Base-by-base conservation (phyloP, 2,113 vertebrate genomes). In the Ctenomys sociabilis region DNA sequence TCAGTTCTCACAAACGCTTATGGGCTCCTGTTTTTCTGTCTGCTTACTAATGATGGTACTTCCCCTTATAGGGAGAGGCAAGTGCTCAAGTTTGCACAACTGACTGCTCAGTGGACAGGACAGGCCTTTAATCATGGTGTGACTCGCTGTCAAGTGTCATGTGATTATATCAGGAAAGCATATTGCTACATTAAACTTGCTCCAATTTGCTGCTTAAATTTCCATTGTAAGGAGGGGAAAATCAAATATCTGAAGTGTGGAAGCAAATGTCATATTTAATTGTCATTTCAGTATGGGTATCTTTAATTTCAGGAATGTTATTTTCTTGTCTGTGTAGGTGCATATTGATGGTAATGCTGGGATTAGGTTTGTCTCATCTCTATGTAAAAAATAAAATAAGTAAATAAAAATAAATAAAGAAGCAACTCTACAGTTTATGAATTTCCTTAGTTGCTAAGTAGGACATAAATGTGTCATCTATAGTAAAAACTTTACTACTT, bases 401-500 rank as follows among this genome's bases (percentile, higher is more conserved):
- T 26, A 11, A 63, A 85, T 54, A 80, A 54, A 52, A 52, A 1
- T 26, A 16, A 63, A 85, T n/a, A 78, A 21, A 40, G 45, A 28
- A 43, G 21, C 21, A 43, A 5, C 40, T 24, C 12, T 17, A 24
- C 9, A 64, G 24, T 32, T 78, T 73, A 4, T 12, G 22, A 59
- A 59, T 35, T 61, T 14, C 68, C 82, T 3, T 14, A 35, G 24
- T 93, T 52, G 82, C 54, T 28, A 10, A 82, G 49, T 96, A 52
- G 75, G 90, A 63, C 6, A 11, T 0, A 85, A 9, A 90, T 90
- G 91, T 96, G 43, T 75, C 92, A 86, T 63, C 77, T 90, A 16
- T 77, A 84, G 52, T 91, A 54, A 90, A 97, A 85, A 37, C 93
- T 61, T 80, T 90, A 52, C 52, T 95, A 85, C 35, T 64, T 64